A percentile compares a stretch with the other conserved stretches of the same genome.
Evolutionary conservation across 2,797 vertebrate genomes (phyloP).

Genomic region (Pseudochromis fuscus): DNA sequence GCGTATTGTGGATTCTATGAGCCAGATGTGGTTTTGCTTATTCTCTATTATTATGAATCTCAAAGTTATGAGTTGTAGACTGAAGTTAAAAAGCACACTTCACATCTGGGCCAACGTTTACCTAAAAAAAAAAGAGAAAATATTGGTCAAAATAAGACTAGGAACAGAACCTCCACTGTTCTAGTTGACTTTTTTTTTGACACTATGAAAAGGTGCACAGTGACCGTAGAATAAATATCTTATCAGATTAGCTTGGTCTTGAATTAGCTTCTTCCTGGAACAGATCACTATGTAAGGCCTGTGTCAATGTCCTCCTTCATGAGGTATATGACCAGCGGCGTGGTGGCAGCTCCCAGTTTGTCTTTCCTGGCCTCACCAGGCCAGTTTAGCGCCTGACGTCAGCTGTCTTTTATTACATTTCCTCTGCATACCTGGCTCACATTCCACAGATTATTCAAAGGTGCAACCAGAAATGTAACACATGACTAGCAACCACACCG

Average conservation of each 20-base stretch:
- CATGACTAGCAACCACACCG: conserved; percentile 29
- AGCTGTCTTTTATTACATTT: conserved; percentile 69
- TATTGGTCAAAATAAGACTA: background rate
- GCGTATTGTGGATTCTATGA: background rate
- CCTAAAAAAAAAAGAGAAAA: conserved; percentile 1
- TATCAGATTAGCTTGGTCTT: conserved; percentile 40
- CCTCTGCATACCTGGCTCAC: conserved; percentile 63
- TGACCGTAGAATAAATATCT: conserved; percentile 25
- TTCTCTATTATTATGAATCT: background rate
- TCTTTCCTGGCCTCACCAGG: conserved; percentile 58
- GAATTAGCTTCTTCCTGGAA: conserved; percentile 41
- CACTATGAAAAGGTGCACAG: background rate
- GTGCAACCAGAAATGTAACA: conserved; percentile 65
- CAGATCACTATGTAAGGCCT: conserved; percentile 33
- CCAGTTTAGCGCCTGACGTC: conserved; percentile 50
- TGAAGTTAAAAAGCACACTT: conserved; percentile 1
- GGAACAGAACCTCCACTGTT: background rate
- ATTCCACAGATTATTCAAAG: conserved; percentile 67
- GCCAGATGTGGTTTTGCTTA: background rate
- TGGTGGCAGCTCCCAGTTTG: conserved; percentile 39
- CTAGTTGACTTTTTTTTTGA: background rate
- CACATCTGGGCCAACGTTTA: background rate
- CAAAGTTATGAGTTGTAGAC: conserved; percentile 3
- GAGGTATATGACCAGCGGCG: conserved; percentile 11
- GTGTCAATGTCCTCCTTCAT: conserved; percentile 56